These are phyloP conservation scores for Caenorhabditis parvicauda DNA, from an alignment of 2,888 invertebrate species.

Conservation along the genomic window DNA sequence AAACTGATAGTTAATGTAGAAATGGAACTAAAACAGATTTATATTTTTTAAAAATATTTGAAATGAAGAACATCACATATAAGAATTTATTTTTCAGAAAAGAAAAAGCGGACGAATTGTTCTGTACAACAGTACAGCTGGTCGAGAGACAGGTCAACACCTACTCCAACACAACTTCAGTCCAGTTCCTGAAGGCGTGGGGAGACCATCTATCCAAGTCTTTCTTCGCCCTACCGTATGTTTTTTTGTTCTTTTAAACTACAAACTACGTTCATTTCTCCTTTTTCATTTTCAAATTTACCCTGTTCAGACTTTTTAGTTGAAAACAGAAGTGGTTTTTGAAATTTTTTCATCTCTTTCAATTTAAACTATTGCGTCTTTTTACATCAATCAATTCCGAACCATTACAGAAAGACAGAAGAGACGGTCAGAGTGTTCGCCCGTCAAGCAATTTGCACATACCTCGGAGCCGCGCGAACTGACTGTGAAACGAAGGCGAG, in stretches of 20 bases:
- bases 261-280: not conserved
- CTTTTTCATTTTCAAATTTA: not conserved
- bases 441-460: conserved; percentile 40
- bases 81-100: conserved; percentile 18
- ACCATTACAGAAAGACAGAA: conserved; percentile 9
- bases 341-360: not conserved
- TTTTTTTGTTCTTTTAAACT: not conserved
- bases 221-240: conserved; percentile 20
- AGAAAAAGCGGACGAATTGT: conserved; percentile 18
- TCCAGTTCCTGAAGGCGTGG: conserved; percentile 31
- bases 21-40: too few species aligned
- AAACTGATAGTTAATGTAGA: too few species aligned
- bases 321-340: too few species aligned
- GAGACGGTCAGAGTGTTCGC: conserved; percentile 12
- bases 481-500: conserved; percentile 43
- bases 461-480: conserved; percentile 43
- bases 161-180: not conserved
- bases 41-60: too few species aligned
- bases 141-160: conserved; percentile 7
- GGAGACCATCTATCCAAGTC: conserved; percentile 29
- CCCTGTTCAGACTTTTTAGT: not conserved
- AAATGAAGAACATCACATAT: too few species aligned
- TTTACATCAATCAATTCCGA: too few species aligned
- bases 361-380: not conserved
- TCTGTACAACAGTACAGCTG: conserved; percentile 25